phyloP scores from a whole-genome alignment of 2,113 vertebrate genomes.

The Colistium nudipinnis region DNA sequence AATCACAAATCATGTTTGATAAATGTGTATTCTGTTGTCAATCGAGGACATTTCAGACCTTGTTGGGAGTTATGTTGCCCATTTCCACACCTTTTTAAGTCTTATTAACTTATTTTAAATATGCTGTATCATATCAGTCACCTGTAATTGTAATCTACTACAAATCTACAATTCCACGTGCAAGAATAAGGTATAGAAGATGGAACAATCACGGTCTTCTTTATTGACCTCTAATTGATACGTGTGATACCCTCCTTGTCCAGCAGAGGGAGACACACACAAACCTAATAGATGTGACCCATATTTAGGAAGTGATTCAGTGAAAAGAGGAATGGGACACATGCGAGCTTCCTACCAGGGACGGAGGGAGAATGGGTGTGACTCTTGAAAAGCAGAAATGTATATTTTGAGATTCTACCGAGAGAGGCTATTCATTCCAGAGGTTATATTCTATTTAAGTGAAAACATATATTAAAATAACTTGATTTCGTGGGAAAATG shows the following conservation, averaged over 20 bases:
- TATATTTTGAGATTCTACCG: background rate
- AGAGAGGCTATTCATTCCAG: no score
- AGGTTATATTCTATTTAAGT: no score
- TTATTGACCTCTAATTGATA: background rate
- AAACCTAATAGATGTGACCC: background rate
- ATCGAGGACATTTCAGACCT: background rate
- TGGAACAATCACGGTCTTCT: background rate
- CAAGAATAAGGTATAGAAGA: background rate
- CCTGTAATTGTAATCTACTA: background rate
- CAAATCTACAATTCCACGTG: background rate
- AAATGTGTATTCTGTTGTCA: background rate
- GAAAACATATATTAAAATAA: no score
- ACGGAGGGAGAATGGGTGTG: slow-evolving; percentile 35
- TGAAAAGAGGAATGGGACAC: background rate
- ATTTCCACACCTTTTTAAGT: background rate
- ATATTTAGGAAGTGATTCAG: background rate
- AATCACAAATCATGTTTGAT: background rate
- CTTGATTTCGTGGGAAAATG: fast-evolving
- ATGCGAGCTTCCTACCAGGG: slow-evolving; percentile 18
- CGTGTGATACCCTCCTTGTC: background rate
- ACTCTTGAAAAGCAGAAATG: slow-evolving; percentile 5
- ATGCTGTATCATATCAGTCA: background rate
- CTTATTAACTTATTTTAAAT: background rate
- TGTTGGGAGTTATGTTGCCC: background rate
- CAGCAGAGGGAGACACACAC: slow-evolving; percentile 57